phyloP scores from a whole-genome alignment of 2,113 vertebrate species.

The Mystacornis crossleyi region DNA sequence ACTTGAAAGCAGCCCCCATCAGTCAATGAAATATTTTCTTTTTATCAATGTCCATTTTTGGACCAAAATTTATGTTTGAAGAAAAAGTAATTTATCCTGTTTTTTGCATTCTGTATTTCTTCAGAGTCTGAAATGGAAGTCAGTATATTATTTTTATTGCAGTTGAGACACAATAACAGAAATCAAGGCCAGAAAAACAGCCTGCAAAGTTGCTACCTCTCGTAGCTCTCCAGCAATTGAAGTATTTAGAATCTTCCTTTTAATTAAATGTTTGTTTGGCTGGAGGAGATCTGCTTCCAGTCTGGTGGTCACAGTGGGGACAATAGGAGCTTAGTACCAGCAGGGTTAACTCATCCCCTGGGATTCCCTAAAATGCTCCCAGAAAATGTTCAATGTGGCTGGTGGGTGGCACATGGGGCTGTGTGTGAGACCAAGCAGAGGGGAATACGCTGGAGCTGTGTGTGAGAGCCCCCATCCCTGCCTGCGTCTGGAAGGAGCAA shows the following conservation, averaged over 20 bases:
- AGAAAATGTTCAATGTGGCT: fast-evolving
- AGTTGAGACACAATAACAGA: neutral
- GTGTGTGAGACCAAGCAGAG: neutral
- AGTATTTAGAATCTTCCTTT: neutral
- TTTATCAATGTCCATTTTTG: neutral
- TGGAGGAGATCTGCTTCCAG: neutral
- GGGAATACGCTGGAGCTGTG: fast-evolving
- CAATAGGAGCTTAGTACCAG: neutral
- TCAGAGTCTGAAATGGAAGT: neutral
- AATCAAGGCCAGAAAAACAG: neutral
- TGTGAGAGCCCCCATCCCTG: neutral
- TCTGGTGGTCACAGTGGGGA: neutral
- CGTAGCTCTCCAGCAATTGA: neutral
- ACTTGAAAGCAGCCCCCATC: neutral
- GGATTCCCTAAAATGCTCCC: too few relatives aligned
- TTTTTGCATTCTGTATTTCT: neutral
- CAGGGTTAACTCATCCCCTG: neutral
- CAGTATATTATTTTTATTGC: neutral
- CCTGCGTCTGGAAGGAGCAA: fast-evolving
- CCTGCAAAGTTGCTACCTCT: neutral
- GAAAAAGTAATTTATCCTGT: neutral
- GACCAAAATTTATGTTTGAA: neutral
- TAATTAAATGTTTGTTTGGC: neutral
- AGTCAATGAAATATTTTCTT: neutral
- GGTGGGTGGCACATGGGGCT: fast-evolving